Conservation (phyloP, 2,797 vertebrate species). For the Kryptopterus vitreolus region DNA sequence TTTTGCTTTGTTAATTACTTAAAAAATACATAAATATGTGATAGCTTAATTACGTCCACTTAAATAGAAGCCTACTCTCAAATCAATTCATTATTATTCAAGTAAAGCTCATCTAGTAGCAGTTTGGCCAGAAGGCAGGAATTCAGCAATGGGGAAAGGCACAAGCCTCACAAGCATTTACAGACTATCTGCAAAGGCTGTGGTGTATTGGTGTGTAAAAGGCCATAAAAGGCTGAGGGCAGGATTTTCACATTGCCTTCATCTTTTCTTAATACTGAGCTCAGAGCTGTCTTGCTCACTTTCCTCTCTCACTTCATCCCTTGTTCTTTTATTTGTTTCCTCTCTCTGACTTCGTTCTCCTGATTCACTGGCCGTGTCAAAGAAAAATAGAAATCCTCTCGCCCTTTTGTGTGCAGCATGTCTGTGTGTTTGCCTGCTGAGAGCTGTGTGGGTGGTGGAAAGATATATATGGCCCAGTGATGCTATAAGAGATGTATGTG, state of each 20-base stretch:
- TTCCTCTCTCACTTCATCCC: slow-evolving; percentile 27
- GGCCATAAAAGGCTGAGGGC: slow-evolving; percentile 7
- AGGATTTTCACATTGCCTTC: slow-evolving; percentile 36
- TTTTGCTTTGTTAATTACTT: background rate
- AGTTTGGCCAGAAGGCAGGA: background rate
- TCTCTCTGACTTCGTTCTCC: slow-evolving; percentile 25
- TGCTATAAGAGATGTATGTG: slow-evolving; percentile 39
- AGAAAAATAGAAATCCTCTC: slow-evolving; percentile 27
- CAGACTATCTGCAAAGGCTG: background rate
- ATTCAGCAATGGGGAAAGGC: background rate
- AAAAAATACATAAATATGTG: background rate
- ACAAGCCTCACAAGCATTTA: slow-evolving; percentile 10
- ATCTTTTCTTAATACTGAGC: slow-evolving; percentile 36
- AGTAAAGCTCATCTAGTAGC: background rate
- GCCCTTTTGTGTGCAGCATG: slow-evolving; percentile 19
- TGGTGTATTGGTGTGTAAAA: slow-evolving; percentile 33
- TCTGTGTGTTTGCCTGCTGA: slow-evolving; percentile 54
- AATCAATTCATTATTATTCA: background rate
- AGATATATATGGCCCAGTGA: slow-evolving; percentile 49
- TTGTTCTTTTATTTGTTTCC: slow-evolving; percentile 37
- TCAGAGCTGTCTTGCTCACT: slow-evolving; percentile 21
- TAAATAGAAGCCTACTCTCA: background rate
- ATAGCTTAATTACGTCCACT: background rate
- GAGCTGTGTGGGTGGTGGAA: slow-evolving; percentile 64
- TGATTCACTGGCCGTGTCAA: slow-evolving; percentile 13